Evolutionary conservation across 2,113 vertebrate species (phyloP).

Genomic region (Anguilla rostrata): DNA sequence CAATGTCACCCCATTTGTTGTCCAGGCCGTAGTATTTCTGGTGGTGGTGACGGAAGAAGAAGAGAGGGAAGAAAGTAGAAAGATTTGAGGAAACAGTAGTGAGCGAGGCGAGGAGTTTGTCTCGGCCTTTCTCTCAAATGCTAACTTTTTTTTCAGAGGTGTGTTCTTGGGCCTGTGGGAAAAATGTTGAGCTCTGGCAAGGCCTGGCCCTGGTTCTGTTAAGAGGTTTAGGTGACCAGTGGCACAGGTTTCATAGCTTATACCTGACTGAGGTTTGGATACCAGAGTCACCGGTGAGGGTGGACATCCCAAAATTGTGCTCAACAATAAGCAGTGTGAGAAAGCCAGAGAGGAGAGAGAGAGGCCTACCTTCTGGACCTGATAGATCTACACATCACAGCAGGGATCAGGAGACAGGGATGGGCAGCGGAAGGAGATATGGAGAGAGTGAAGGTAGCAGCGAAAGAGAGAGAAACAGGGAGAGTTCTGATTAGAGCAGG

Average conservation of each 20-base stretch:
- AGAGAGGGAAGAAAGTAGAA: conserved; percentile 14
- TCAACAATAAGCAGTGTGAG: background rate
- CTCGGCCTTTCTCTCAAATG: background rate
- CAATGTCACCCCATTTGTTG: conserved; percentile 93
- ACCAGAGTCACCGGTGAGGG: background rate
- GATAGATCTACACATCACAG: conserved; percentile 82
- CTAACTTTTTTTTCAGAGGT: background rate
- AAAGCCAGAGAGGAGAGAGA: conserved; percentile 23
- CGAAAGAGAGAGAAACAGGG: conserved; percentile 19
- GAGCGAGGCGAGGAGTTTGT: background rate
- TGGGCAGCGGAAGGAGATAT: conserved; percentile 30
- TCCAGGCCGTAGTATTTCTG: conserved; percentile 95
- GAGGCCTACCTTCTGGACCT: conserved; percentile 95
- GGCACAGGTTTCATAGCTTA: background rate
- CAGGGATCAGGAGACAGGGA: conserved; percentile 37
- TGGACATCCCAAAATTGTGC: background rate
- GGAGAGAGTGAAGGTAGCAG: background rate
- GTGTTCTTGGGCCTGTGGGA: background rate
- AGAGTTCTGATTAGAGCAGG: conserved; percentile 10
- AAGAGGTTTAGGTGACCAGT: background rate
- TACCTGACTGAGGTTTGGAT: background rate
- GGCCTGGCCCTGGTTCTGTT: background rate
- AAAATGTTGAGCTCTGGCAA: background rate
- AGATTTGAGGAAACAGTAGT: background rate
- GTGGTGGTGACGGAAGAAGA: conserved; percentile 35